Evolutionary conservation across 2,797 vertebrate genomes (phyloP).

Genomic region (Thalassophryne amazonica): DNA sequence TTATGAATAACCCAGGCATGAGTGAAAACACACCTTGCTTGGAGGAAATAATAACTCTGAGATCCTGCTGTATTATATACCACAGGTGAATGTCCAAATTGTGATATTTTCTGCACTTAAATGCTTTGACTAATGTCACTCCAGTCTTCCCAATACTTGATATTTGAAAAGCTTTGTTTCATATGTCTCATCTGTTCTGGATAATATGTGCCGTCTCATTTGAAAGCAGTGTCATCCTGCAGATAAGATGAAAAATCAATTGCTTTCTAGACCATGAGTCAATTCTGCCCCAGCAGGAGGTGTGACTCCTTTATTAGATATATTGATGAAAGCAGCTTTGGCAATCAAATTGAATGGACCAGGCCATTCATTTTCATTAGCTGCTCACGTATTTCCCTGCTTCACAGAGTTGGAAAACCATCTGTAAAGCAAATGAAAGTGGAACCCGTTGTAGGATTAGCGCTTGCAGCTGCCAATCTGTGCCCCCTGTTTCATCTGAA

Average conservation of each 20-base stretch:
- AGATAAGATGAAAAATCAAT: constrained; percentile 9
- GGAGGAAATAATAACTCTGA: too few species aligned
- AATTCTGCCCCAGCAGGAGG: constrained; percentile 21
- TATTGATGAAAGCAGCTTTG: constrained; percentile 62
- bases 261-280: constrained; percentile 12
- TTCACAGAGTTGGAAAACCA: constrained; percentile 47
- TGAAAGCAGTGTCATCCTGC: not conserved
- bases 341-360: constrained; percentile 52
- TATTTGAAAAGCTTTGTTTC: too few species aligned
- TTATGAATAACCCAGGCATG: too few species aligned
- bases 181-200: not conserved
- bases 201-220: not conserved
- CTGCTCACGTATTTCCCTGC: constrained; percentile 41
- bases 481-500: constrained; percentile 35
- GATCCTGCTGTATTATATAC: too few species aligned
- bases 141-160: too few species aligned
- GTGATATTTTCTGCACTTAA: too few species aligned
- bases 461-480: constrained; percentile 6
- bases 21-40: too few species aligned
- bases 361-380: constrained; percentile 70
- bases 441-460: constrained; percentile 38
- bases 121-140: too few species aligned
- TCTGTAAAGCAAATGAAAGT: constrained; percentile 46
- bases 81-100: too few species aligned
- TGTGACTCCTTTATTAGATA: constrained; percentile 43